These are phyloP conservation scores for Hirtodrosophila confusa DNA, from an alignment of 2,888 invertebrate species.

Conservation along the genomic window DNA sequence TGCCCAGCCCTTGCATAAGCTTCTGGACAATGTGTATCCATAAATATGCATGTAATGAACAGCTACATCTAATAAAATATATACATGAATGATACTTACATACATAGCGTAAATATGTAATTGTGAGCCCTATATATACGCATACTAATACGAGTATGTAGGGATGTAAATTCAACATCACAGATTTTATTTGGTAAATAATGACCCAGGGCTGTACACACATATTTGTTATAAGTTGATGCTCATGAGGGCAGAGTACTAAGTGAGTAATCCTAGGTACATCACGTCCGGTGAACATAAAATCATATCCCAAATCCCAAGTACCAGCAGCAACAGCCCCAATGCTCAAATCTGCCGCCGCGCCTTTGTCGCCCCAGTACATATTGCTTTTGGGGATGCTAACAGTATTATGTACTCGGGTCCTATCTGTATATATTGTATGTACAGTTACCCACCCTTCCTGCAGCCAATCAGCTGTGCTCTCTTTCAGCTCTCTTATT, in stretches of 20 bases:
- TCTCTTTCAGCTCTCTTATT: constrained; percentile 53
- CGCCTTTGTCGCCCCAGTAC: constrained; percentile 68
- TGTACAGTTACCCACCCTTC: constrained; percentile 44
- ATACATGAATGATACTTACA: constrained; percentile 3
- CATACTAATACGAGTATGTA: not conserved
- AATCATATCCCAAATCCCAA: constrained; percentile 22
- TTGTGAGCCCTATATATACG: too few relatives aligned
- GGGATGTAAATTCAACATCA: not conserved
- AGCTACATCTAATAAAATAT: constrained; percentile 11
- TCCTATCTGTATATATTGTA: constrained; percentile 21
- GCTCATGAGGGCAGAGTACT: constrained; percentile 4
- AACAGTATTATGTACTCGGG: constrained; percentile 54
- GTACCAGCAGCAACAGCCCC: constrained; percentile 27
- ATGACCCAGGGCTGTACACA: constrained; percentile 19
- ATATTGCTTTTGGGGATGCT: constrained; percentile 81
- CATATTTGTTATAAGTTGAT: constrained; percentile 5
- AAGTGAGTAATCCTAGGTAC: constrained; percentile 23
- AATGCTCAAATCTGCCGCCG: constrained; percentile 30
- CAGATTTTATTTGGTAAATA: constrained; percentile 6
- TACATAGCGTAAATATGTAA: not conserved
- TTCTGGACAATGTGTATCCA: constrained; percentile 24
- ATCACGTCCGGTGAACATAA: constrained; percentile 12
- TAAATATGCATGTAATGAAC: constrained; percentile 24
- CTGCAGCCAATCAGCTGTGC: constrained; percentile 49
- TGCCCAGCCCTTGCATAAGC: constrained; percentile 21